A percentile compares a stretch with the other conserved stretches of the same genome.
phyloP scores from a whole-genome alignment of 1,140 invertebrate species.

The Holcopasites calliopsidis region DNA sequence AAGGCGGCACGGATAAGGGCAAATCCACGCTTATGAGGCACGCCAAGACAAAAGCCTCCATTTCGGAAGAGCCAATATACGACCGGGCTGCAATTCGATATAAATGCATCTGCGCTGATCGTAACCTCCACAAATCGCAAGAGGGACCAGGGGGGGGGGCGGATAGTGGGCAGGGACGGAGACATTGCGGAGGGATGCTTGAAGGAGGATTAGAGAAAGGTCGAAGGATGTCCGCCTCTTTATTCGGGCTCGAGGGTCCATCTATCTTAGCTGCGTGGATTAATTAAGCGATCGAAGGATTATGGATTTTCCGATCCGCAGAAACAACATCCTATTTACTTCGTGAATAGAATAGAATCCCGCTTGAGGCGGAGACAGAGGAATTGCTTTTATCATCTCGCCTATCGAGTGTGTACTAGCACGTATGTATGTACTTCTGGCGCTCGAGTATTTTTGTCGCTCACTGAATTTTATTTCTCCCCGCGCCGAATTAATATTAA shows the following conservation, averaged over 20 bases:
- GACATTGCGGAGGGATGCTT: constrained; percentile 19
- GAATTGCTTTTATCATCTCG: not conserved
- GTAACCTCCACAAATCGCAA: constrained; percentile 64
- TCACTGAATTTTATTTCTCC: too few relatives aligned
- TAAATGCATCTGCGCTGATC: constrained; percentile 76
- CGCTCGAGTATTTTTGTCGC: too few relatives aligned
- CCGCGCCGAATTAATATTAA: not conserved
- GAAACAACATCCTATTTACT: constrained; percentile 44
- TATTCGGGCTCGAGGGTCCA: constrained; percentile 34
- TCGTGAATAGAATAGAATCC: not conserved
- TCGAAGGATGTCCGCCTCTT: constrained; percentile 59
- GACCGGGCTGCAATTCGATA: constrained; percentile 75
- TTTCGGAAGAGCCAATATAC: constrained; percentile 75
- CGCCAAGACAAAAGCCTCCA: constrained; percentile 77
- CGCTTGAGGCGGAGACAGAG: not conserved
- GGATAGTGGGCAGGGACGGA: not conserved
- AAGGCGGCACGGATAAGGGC: constrained; percentile 67
- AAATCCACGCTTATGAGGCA: constrained; percentile 78
- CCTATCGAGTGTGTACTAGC: too few relatives aligned
- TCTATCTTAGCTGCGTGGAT: constrained; percentile 52
- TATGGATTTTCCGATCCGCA: constrained; percentile 15
- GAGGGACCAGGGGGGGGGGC: constrained; percentile 14
- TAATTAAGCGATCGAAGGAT: constrained; percentile 57
- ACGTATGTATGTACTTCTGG: too few relatives aligned
- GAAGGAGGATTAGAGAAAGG: constrained; percentile 69